Evolutionary conservation across 2,113 vertebrate species (phyloP).

Genomic region (Hippotragus niger): DNA sequence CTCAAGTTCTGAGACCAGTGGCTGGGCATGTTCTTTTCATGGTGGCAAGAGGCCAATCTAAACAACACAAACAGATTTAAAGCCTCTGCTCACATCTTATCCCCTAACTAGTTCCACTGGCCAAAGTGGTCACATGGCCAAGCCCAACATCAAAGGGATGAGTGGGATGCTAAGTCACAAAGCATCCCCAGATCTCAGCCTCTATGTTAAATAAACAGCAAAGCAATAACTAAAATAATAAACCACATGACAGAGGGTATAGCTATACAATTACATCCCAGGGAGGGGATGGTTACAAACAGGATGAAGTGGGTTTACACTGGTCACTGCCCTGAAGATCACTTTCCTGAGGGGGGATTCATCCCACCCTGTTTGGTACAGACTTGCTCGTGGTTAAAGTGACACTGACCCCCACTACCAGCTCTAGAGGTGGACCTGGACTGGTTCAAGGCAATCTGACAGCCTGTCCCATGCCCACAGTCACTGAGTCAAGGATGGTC

Average conservation of each 20-base stretch:
- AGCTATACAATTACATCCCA: not conserved
- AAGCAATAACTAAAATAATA: not conserved
- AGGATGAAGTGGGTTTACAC: not conserved
- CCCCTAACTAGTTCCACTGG: not conserved
- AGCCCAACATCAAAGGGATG: not conserved
- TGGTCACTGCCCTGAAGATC: not conserved
- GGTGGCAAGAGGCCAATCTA: not conserved
- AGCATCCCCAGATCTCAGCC: not conserved
- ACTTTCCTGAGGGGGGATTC: not conserved
- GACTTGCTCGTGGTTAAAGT: not conserved
- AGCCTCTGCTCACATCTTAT: not conserved
- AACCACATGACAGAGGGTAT: not conserved
- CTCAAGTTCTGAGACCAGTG: not conserved
- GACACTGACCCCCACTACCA: not conserved
- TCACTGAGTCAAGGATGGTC: not conserved
- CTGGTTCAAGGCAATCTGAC: not conserved
- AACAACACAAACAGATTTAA: not conserved
- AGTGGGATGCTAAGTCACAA: not conserved
- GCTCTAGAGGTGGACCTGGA: not conserved
- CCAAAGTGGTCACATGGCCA: not conserved
- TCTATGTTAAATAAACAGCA: not conserved
- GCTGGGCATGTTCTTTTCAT: not conserved
- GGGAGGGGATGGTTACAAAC: not conserved
- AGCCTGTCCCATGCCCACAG: not conserved
- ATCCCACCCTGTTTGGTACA: not conserved